phyloP scores from a whole-genome alignment of 2,888 invertebrate genomes.

The Cosmorhoe ocellata region DNA sequence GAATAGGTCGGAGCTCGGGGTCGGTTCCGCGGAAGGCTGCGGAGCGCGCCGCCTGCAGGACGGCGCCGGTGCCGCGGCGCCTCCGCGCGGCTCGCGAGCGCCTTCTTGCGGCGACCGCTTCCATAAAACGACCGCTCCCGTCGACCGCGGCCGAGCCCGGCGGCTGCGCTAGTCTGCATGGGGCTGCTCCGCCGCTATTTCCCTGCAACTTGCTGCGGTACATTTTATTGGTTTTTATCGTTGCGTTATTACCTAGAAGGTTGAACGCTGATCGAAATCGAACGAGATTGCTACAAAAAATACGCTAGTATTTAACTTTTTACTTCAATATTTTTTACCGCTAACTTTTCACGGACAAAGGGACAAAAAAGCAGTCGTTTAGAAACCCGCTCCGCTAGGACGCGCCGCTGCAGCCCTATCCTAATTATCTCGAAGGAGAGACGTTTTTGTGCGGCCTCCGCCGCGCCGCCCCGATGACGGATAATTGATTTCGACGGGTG shows the following conservation, averaged over 20 bases:
- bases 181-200: conserved; percentile 20
- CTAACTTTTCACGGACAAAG: neutral
- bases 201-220: conserved; percentile 21
- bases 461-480: conserved; percentile 20
- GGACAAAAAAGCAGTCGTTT: conserved; percentile 9
- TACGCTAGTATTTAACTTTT: neutral
- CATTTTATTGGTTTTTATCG: conserved; percentile 6
- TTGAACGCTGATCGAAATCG: conserved; percentile 19
- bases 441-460: conserved; percentile 26
- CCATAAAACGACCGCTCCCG: conserved; percentile 24
- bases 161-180: conserved; percentile 32
- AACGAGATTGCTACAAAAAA: conserved; percentile 10
- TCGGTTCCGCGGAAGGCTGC: neutral
- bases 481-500: conserved; percentile 38
- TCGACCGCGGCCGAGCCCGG: conserved; percentile 33
- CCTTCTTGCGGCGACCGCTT: conserved; percentile 29
- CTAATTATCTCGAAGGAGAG: conserved; percentile 28
- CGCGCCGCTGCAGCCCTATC: conserved; percentile 23
- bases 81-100: conserved; percentile 25
- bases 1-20: too few species aligned
- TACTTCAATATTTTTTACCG: conserved; percentile 4
- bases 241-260: conserved; percentile 5
- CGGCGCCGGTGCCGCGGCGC: conserved; percentile 1
- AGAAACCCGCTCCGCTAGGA: conserved; percentile 4
- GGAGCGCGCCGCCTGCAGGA: too few species aligned